Percentiles rank a stretch among this genome's conserved stretches.
phyloP scores from a whole-genome alignment of 2,113 vertebrate species.

The Anolis sagrei region DNA sequence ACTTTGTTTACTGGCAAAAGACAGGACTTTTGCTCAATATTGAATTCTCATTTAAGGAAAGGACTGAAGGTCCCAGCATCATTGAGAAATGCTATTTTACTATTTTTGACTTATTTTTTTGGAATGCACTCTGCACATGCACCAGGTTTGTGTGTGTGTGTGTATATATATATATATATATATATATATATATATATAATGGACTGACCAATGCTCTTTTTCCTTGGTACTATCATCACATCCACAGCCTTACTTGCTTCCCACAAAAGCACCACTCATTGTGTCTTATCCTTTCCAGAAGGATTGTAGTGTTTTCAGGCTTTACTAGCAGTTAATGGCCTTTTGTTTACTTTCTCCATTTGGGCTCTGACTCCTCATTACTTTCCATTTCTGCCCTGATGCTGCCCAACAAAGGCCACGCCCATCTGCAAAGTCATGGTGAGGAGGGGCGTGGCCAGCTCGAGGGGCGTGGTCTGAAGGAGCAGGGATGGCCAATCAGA shows the following conservation, averaged over 20 bases:
- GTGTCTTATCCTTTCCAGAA: background rate
- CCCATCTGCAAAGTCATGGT: background rate
- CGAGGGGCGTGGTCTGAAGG: too few species aligned
- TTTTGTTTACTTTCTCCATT: slow-evolving; percentile 67
- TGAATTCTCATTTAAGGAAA: background rate
- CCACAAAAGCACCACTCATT: background rate
- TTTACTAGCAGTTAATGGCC: slow-evolving; percentile 60
- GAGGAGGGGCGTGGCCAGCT: background rate
- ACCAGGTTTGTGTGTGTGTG: too few species aligned
- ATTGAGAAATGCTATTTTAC: too few species aligned
- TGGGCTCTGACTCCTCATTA: too few species aligned
- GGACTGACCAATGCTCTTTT: background rate
- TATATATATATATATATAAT: too few species aligned
- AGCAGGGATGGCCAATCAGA: too few species aligned
- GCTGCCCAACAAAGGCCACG: background rate
- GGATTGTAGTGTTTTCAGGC: slow-evolving; percentile 22
- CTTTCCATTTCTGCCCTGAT: background rate
- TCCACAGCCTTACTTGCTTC: too few species aligned
- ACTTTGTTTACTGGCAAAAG: slow-evolving; percentile 53
- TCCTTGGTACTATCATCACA: background rate
- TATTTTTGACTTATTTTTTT: too few species aligned
- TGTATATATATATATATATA: too few species aligned
- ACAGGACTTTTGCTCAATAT: slow-evolving; percentile 2
- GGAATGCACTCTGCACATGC: background rate
- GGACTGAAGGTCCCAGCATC: background rate